Conservation (phyloP, 2,113 vertebrate species). For the Pseudonaja textilis region DNA sequence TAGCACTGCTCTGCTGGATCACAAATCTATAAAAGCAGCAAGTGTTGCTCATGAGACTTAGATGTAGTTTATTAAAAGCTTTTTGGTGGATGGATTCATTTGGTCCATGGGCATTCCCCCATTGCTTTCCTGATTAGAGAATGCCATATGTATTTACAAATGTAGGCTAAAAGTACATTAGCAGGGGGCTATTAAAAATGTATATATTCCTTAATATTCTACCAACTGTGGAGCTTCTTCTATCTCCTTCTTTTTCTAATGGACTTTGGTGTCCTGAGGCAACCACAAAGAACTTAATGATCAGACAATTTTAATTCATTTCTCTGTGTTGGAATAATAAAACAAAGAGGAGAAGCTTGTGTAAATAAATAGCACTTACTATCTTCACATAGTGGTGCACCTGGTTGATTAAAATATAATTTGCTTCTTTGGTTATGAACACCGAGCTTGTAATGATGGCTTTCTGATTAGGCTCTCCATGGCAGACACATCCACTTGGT, state of each 20-base stretch:
- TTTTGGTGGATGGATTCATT: background rate
- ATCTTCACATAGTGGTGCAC: background rate
- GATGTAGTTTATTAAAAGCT: background rate
- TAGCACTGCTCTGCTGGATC: fast-evolving
- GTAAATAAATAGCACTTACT: background rate
- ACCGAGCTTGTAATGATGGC: background rate
- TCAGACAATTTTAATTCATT: background rate
- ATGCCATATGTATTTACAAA: conserved; percentile 11
- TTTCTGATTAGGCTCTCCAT: background rate
- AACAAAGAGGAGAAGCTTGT: background rate
- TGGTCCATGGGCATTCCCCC: conserved; percentile 2
- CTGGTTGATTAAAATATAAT: background rate
- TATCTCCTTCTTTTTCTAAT: background rate
- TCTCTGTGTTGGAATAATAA: background rate
- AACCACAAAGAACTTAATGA: fast-evolving
- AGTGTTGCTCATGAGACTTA: background rate
- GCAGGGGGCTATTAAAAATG: background rate
- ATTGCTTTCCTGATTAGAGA: background rate
- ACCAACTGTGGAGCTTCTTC: background rate
- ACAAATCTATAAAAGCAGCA: fast-evolving
- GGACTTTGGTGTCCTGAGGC: background rate
- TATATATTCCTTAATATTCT: background rate
- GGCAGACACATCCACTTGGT: background rate
- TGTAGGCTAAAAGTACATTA: background rate
- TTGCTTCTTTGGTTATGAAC: background rate